Evolutionary conservation across 2,797 vertebrate genomes (phyloP).

Genomic region (Sorex maritimensis): DNA sequence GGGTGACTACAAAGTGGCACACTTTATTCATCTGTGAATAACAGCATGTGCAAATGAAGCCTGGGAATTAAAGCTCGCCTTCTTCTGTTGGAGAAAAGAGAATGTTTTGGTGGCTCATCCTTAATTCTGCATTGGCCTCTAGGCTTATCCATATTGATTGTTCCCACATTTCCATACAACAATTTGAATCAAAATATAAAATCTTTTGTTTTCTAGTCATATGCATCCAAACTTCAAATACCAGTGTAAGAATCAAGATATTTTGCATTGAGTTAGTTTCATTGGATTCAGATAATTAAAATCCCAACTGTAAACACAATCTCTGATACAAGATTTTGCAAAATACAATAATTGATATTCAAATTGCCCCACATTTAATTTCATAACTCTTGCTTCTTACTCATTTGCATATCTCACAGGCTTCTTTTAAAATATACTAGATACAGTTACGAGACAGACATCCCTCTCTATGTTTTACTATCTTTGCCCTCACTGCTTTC

Average conservation of each 20-base stretch:
- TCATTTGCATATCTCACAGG: neutral
- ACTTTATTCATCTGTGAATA: constrained; percentile 85
- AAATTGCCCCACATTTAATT: neutral
- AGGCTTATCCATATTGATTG: constrained; percentile 73
- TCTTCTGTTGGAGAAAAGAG: constrained; percentile 64
- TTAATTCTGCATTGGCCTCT: constrained; percentile 73
- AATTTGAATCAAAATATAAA: constrained; percentile 79
- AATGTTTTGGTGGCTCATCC: constrained; percentile 70
- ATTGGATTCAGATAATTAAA: constrained; percentile 55
- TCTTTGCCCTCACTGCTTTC: neutral
- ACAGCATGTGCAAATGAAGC: constrained; percentile 81
- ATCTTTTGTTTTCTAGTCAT: constrained; percentile 63
- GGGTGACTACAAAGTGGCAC: constrained; percentile 82
- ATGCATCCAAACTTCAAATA: constrained; percentile 60
- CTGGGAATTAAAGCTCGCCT: constrained; percentile 72
- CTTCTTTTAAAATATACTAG: neutral
- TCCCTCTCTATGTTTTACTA: neutral
- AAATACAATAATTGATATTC: constrained; percentile 17
- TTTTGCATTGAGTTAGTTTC: constrained; percentile 35
- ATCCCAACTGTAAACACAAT: constrained; percentile 20
- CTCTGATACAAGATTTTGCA: constrained; percentile 36
- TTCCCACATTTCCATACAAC: constrained; percentile 58
- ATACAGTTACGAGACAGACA: neutral
- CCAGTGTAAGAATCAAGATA: constrained; percentile 27
- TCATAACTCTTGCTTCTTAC: neutral